Evolutionary conservation across 2,797 vertebrate genomes (phyloP).

Genomic region (Zalophus californianus): DNA sequence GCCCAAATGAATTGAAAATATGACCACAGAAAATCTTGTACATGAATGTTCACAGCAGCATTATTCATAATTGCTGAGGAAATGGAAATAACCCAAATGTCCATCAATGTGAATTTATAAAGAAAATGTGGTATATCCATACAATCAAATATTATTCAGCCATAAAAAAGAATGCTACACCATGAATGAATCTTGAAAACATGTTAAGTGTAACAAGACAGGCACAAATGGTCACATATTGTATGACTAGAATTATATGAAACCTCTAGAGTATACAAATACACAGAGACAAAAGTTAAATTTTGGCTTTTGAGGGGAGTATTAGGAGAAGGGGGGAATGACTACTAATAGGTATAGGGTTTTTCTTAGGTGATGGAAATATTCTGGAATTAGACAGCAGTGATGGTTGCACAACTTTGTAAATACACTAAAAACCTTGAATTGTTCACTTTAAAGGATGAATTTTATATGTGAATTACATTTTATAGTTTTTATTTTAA

Average conservation of each 20-base stretch:
- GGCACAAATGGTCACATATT: neutral
- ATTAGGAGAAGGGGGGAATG: neutral
- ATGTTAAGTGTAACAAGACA: neutral
- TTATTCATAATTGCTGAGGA: neutral
- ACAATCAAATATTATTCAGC: neutral
- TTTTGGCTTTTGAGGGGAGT: neutral
- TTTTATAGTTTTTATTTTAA: neutral
- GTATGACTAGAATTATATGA: neutral
- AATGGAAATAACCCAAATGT: neutral
- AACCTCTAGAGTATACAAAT: neutral
- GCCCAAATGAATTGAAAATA: neutral
- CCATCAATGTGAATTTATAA: neutral
- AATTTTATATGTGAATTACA: constrained; percentile 22
- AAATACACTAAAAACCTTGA: neutral
- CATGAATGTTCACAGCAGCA: neutral
- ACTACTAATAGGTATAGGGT: neutral
- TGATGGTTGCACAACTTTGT: neutral
- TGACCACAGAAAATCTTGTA: neutral
- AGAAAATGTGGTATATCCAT: neutral
- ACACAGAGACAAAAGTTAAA: neutral
- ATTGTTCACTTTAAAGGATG: neutral
- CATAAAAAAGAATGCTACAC: neutral
- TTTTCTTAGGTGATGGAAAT: neutral
- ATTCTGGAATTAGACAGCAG: constrained; percentile 13
- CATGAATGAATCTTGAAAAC: neutral